Conservation (phyloP, 2,797 vertebrate species). For the Avahi laniger region DNA sequence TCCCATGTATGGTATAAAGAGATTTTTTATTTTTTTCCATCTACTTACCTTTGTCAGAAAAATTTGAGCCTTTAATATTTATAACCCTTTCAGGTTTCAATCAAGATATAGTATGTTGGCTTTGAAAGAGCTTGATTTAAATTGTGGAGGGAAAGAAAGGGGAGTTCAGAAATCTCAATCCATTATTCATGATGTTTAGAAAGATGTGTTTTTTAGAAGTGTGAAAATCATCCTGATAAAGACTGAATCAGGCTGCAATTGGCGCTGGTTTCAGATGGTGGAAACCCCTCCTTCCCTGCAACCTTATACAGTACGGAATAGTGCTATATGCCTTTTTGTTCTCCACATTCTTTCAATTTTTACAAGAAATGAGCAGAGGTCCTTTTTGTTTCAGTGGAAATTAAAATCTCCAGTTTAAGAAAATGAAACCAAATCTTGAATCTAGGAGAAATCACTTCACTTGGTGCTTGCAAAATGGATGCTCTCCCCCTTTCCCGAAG, state of each 20-base stretch:
- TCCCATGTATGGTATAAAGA: not conserved
- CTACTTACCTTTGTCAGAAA: conserved; percentile 45
- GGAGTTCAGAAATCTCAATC: conserved; percentile 63
- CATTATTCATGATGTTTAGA: conserved; percentile 71
- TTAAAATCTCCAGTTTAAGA: not conserved
- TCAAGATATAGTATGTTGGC: conserved; percentile 54
- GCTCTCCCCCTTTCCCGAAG: not conserved
- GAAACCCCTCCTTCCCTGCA: not conserved
- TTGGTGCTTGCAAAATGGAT: conserved; percentile 23
- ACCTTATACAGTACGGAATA: not conserved
- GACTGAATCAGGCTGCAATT: not conserved
- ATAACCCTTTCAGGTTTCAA: conserved; percentile 58
- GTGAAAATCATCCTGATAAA: not conserved
- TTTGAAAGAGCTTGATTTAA: conserved; percentile 75
- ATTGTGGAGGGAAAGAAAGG: conserved; percentile 46
- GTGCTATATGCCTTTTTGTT: not conserved
- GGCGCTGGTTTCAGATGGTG: not conserved
- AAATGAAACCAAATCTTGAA: conserved; percentile 36
- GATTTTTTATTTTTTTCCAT: conserved; percentile 28
- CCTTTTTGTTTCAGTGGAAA: conserved; percentile 12
- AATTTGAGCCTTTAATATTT: conserved; percentile 56
- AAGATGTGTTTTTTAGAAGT: conserved; percentile 34
- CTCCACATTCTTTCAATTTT: not conserved
- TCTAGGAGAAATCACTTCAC: not conserved
- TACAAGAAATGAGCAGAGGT: not conserved